Evolutionary conservation across 2,113 vertebrate species (phyloP).

Genomic region (Glaucidium brasilianum): DNA sequence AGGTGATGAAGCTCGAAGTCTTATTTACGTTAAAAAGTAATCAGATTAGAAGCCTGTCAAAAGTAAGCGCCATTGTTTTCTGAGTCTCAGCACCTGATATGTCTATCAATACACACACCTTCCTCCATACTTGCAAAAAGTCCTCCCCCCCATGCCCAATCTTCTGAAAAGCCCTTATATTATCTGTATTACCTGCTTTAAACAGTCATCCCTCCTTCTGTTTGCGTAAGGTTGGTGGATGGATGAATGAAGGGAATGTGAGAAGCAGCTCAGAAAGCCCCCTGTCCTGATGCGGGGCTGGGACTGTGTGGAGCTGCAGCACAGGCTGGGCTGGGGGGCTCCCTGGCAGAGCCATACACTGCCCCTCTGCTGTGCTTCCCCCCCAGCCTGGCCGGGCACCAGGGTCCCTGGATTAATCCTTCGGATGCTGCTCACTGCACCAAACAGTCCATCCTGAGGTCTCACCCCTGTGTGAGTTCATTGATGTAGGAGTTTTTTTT

Average conservation of each 20-base stretch:
- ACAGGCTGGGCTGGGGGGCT: neutral
- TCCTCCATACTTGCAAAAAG: neutral
- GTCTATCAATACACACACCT: neutral
- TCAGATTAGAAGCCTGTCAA: neutral
- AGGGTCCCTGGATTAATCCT: neutral
- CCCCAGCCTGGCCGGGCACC: neutral
- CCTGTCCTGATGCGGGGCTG: neutral
- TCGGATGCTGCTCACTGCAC: neutral
- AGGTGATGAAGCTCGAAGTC: neutral
- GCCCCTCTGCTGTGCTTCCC: neutral
- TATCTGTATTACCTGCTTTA: neutral
- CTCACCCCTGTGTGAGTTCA: neutral
- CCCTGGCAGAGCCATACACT: neutral
- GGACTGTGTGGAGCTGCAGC: accelerated
- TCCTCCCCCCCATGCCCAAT: too few species aligned
- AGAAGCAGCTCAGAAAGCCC: neutral
- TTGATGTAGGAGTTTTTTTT: neutral
- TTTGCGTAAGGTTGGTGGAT: neutral
- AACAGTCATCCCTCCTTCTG: neutral
- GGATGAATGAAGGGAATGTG: neutral
- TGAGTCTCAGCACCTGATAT: neutral
- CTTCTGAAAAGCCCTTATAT: neutral
- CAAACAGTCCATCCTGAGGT: neutral
- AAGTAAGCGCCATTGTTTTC: neutral
- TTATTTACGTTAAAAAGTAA: neutral